Percentiles rank a stretch among this genome's conserved stretches.
Evolutionary conservation across 1,140 invertebrate genomes (phyloP).

Genomic region (Eufriesea mexicana): DNA sequence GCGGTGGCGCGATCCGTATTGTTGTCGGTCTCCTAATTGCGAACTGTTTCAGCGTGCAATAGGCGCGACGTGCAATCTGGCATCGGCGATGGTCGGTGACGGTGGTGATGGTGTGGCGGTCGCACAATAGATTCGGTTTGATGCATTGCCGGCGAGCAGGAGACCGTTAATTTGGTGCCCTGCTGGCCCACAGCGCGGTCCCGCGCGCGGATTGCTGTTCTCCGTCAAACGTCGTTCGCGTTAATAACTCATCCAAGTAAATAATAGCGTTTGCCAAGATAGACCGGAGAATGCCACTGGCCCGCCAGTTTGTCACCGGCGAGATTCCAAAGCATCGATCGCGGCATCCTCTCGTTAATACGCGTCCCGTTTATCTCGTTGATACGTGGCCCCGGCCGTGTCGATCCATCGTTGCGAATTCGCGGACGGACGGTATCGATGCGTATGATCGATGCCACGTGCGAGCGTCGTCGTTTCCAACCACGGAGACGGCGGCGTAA

Average conservation of each 20-base stretch:
- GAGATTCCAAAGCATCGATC: conserved; percentile 35
- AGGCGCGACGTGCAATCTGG: conserved; percentile 59
- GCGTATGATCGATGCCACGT: background rate
- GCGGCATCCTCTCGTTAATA: conserved; percentile 20
- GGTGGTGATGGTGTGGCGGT: conserved; percentile 50
- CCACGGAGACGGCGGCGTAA: too few species aligned
- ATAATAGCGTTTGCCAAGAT: conserved; percentile 57
- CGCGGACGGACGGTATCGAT: background rate
- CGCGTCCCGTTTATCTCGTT: conserved; percentile 29
- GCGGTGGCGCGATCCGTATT: conserved; percentile 44
- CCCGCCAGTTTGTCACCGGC: conserved; percentile 40
- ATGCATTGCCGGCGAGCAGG: conserved; percentile 66
- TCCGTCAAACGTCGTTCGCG: conserved; percentile 58
- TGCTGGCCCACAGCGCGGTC: conserved; percentile 62
- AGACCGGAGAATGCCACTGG: conserved; percentile 11
- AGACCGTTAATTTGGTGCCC: conserved; percentile 76
- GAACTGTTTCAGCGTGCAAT: conserved; percentile 53
- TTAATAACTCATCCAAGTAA: conserved; percentile 67
- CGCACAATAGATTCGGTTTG: conserved; percentile 76
- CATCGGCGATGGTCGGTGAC: conserved; percentile 48
- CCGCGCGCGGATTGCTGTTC: conserved; percentile 50
- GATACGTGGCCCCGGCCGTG: background rate
- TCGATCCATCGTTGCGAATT: background rate
- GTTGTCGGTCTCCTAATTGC: conserved; percentile 55
- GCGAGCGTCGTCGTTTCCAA: too few species aligned